These are phyloP conservation scores for Periophthalmus modestus DNA, from an alignment of 2,113 vertebrate species.

Conservation along the genomic window DNA sequence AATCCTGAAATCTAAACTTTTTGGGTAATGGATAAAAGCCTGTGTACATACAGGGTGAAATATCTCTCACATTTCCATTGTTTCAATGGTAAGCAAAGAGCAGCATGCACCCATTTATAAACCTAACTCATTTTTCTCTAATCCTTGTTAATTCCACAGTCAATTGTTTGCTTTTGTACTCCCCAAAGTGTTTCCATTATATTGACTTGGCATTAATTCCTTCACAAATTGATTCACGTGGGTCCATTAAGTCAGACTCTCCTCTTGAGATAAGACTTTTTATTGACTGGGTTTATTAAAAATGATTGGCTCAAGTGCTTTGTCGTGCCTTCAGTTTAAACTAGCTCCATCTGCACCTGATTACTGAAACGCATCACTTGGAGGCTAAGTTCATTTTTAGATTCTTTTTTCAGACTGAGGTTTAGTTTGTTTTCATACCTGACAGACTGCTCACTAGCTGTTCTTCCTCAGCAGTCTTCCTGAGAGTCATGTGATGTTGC, in stretches of 20 bases:
- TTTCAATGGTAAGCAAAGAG: not conserved
- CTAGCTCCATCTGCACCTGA: not conserved
- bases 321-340: not conserved
- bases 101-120: not conserved
- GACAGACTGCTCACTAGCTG: no score
- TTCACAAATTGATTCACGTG: not conserved
- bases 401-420: no score
- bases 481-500: no score
- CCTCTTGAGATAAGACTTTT: not conserved
- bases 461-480: no score
- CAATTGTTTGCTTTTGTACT: conserved; percentile 1
- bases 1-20: no score
- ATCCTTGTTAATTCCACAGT: not conserved
- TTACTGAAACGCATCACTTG: not conserved
- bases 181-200: not conserved
- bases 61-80: not conserved
- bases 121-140: not conserved
- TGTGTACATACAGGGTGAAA: not conserved
- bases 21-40: no score
- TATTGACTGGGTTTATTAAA: conserved; percentile 9
- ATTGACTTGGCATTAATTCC: not conserved
- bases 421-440: no score
- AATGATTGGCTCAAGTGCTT: not conserved
- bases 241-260: not conserved
- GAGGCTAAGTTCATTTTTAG: not conserved